Base-by-base conservation (phyloP, 2,888 invertebrate species). In the Phortica magna region DNA sequence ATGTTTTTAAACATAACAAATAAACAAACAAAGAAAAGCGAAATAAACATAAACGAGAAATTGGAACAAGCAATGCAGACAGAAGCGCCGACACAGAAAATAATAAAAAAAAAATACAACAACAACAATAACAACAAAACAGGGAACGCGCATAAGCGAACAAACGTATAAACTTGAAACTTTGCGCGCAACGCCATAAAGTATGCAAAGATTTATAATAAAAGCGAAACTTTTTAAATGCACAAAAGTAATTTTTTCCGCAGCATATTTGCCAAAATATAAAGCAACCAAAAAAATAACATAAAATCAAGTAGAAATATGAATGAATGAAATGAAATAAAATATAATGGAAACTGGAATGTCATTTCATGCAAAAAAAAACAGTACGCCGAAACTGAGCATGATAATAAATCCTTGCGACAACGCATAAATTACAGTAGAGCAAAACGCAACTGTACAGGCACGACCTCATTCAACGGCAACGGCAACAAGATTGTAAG, bases 201-300 rank as follows among this genome's bases (percentile, higher is more conserved):
- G 67, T 67, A 67, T 67, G 67, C 67, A 67, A 67, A 67, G 42
- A 67, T 67, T 67, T 42, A 67, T 48, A 48, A 31, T 42, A 67
- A 67, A 67, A 67, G 42, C 41, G 12, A 67, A 67, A 67, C 67
- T 67, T 67, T 67, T 67, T 42, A 65, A 65, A 65, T 65, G 41
- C n/a, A 41, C 9, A 39, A 65, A 41, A 10, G 42, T 14, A 65
- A 65, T 61, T 48, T 48, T 31, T 67, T 67, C 3, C n/a, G 31
- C 10, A 5, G 64, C 64, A 31, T 42, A 67, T 67, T 67, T 39
- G 67, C 39, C n/a, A 7, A 42, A 42, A 31, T 6, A 31, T 2
- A 31, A 64, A 59, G 31, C 9, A 59, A 59, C 39, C n/a, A 7
- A 42, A 42, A 10, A 31, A 64, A 19, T 6, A 4, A 31, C 5